Conservation (phyloP, 2,797 vertebrate species). For the Brotula barbata region DNA sequence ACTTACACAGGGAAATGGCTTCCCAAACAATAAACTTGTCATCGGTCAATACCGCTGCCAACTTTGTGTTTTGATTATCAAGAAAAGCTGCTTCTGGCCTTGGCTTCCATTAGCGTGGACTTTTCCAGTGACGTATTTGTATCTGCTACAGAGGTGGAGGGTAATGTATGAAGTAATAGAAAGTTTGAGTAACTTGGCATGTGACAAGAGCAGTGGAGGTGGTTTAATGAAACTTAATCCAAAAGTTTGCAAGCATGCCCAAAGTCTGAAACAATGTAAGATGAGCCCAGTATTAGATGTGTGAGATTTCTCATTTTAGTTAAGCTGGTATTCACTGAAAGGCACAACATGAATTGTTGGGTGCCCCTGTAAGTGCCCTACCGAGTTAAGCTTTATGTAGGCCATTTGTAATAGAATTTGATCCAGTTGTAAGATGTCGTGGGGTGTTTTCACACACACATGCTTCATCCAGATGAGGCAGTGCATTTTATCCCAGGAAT, state of each 20-base stretch:
- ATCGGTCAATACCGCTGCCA: slow-evolving; percentile 51
- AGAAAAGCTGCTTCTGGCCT: slow-evolving; percentile 45
- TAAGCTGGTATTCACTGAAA: not conserved
- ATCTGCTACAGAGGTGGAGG: slow-evolving; percentile 48
- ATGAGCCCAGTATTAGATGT: slow-evolving; percentile 34
- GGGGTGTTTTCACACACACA: not conserved
- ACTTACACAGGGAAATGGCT: slow-evolving; percentile 30
- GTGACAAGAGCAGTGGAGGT: slow-evolving; percentile 37
- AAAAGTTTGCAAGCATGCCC: slow-evolving; percentile 24
- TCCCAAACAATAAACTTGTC: slow-evolving; percentile 63
- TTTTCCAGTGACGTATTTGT: slow-evolving; percentile 62
- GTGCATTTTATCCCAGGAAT: too few species aligned
- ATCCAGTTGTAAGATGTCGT: not conserved
- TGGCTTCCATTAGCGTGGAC: slow-evolving; percentile 35
- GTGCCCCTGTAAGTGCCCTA: not conserved
- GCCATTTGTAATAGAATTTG: not conserved
- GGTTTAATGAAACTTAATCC: slow-evolving; percentile 42
- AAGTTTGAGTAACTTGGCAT: slow-evolving; percentile 56
- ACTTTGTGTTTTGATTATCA: slow-evolving; percentile 60
- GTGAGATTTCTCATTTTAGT: slow-evolving; percentile 1
- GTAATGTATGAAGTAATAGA: slow-evolving; percentile 69
- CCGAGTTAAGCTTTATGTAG: too few species aligned
- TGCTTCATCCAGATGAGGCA: too few species aligned
- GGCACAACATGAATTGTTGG: not conserved
- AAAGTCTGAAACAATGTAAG: slow-evolving; percentile 35